Base-by-base conservation (phyloP, 2,888 invertebrate genomes). In the Litoditis marina region DNA sequence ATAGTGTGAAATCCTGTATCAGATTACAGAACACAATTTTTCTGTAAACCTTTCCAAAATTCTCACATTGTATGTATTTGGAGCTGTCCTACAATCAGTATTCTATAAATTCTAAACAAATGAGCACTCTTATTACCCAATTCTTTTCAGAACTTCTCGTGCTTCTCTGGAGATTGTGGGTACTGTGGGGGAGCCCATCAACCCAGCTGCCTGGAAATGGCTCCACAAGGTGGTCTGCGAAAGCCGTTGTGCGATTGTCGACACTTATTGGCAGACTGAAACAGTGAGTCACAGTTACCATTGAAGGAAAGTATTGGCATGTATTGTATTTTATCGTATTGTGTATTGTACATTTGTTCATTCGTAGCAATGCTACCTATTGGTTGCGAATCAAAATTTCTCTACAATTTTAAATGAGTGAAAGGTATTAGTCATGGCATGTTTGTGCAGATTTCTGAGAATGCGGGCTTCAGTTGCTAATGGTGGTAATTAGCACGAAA, bases 261-360 rank as follows among this genome's bases (percentile, higher is more conserved):
- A 99, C 84, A 99, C 98, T 0, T 98, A 94, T 86, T 98, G 96
- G 96, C 98, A 98, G 86, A 98, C 98, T 0, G 98, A 98, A 87
- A 98, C 96, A 5, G 86, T 85, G 76, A 75, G 80, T 30, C 22
- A 51, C 16, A 22, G 13, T 36, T 36, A 36, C 36, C 16, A 13
- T 36, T 11, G 36, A 36, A 11, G 36, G 36, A 36, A 36, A 36
- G 8, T 36, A 7, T 36, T 36, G n/a, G n/a, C n/a, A n/a, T n/a
- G n/a, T n/a, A n/a, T n/a, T n/a, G n/a, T n/a, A n/a, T n/a, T n/a
- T n/a, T n/a, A n/a, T n/a, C n/a, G n/a, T n/a, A n/a, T n/a, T n/a
- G n/a, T n/a, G n/a, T n/a, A n/a, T n/a, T n/a, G n/a, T n/a, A n/a
- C n/a, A n/a, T n/a, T n/a, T n/a, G n/a, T n/a, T n/a, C n/a, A n/a